phyloP scores from a whole-genome alignment of 2,113 vertebrate genomes.

The Irena cyanogastra region DNA sequence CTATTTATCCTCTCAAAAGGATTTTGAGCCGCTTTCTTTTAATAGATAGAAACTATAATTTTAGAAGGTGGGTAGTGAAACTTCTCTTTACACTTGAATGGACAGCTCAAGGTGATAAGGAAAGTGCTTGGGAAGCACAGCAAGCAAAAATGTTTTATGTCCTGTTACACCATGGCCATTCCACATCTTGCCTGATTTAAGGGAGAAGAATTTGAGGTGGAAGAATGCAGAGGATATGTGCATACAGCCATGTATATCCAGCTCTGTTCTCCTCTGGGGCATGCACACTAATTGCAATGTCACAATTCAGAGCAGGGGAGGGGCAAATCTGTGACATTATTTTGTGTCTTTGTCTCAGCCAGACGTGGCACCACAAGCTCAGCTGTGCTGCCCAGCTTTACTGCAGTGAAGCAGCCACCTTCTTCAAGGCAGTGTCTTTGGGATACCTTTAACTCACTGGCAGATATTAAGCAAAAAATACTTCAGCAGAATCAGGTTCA shows the following conservation, averaged over 20 bases:
- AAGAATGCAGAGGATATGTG: neutral
- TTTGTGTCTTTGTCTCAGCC: neutral
- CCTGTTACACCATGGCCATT: neutral
- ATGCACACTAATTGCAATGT: neutral
- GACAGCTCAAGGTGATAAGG: slow-evolving; percentile 25
- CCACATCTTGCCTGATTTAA: neutral
- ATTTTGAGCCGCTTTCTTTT: slow-evolving; percentile 6
- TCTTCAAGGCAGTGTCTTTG: neutral
- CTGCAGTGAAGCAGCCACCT: neutral
- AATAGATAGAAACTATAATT: slow-evolving; percentile 46
- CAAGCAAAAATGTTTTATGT: neutral
- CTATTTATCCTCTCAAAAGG: slow-evolving; percentile 47
- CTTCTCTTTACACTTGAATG: slow-evolving; percentile 3
- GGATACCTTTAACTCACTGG: neutral
- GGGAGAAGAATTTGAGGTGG: neutral
- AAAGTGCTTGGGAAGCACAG: neutral
- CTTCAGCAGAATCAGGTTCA: neutral
- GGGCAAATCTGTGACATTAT: neutral
- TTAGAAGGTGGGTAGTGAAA: slow-evolving; percentile 9
- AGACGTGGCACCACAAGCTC: neutral
- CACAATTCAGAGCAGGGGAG: neutral
- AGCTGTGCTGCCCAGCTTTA: neutral
- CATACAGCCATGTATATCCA: neutral
- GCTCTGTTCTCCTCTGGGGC: neutral
- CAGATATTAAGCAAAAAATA: neutral